A percentile compares a stretch with the other conserved stretches of the same genome.
Conservation (phyloP, 30 jellyfish, hydroid and myxozoan species). For the Aurelia coerulea region DNA sequence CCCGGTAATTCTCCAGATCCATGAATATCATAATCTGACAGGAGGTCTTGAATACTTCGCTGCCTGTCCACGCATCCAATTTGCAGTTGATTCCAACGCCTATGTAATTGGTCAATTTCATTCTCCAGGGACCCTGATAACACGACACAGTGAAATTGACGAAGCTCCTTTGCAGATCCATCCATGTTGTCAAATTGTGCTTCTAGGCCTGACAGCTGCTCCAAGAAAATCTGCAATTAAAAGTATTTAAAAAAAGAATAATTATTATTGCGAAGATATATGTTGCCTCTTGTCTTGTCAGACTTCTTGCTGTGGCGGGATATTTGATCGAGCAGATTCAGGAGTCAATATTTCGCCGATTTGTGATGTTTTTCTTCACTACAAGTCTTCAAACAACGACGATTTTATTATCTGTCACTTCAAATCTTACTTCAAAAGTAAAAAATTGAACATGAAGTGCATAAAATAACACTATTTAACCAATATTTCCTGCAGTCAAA, state of each 20-base stretch:
- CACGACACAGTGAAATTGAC: conserved; percentile 86
- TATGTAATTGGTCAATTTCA: conserved; percentile 81
- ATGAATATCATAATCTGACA: conserved; percentile 71
- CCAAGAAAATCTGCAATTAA: conserved; percentile 57
- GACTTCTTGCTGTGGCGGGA: too few species aligned
- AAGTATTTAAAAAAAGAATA: background rate
- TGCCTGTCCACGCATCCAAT: conserved; percentile 74
- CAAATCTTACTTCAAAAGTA: too few species aligned
- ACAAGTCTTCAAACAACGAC: too few species aligned
- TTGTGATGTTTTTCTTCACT: too few species aligned
- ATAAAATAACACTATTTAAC: too few species aligned
- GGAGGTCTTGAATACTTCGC: conserved; percentile 60
- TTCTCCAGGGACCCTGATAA: conserved; percentile 76
- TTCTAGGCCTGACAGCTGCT: conserved; percentile 75
- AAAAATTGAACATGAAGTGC: too few species aligned
- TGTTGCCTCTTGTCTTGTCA: too few species aligned
- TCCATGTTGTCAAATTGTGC: conserved; percentile 89
- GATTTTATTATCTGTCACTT: too few species aligned
- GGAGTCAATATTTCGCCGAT: too few species aligned
- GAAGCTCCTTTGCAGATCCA: conserved; percentile 94
- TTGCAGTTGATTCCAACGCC: conserved; percentile 91
- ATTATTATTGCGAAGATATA: too few species aligned
- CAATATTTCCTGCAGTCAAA: too few species aligned
- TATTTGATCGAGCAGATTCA: too few species aligned
- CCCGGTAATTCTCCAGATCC: conserved; percentile 78